Evolutionary conservation across 35 echinoderm and acorn worm genomes (phyloP).

Genomic region (Diadema setosum): DNA sequence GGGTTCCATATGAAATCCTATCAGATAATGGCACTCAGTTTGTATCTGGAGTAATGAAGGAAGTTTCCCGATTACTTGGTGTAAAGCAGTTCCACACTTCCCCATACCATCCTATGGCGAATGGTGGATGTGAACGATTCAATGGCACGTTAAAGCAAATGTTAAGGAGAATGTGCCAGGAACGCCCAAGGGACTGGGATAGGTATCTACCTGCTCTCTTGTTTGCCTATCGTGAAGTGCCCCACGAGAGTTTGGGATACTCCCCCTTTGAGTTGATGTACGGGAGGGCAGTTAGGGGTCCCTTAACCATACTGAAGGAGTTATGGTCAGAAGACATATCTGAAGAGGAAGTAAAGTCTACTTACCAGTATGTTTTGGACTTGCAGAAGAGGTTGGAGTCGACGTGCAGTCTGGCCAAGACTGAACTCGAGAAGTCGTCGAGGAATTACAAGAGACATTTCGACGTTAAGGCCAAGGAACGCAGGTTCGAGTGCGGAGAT

Average conservation of each 20-base stretch:
- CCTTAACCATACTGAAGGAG: neutral
- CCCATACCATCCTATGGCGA: no score
- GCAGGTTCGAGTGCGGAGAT: constrained; percentile 10
- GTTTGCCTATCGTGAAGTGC: no score
- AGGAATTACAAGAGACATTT: constrained; percentile 27
- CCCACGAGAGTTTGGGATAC: no score
- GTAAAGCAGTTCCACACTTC: no score
- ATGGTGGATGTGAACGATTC: no score
- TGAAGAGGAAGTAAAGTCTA: neutral
- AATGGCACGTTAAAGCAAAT: no score
- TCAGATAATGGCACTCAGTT: constrained; percentile 45
- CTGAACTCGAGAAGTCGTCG: neutral
- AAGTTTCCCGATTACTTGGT: no score
- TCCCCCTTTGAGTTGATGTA: no score
- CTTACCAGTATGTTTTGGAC: neutral
- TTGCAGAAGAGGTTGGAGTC: neutral
- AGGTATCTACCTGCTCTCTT: no score
- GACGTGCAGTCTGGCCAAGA: neutral
- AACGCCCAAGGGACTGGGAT: no score
- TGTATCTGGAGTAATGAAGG: constrained; percentile 4
- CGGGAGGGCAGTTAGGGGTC: neutral
- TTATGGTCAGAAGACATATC: neutral
- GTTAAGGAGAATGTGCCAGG: no score
- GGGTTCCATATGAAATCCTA: constrained; percentile 48
- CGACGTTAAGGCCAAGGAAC: constrained; percentile 8